A percentile compares a stretch with the other conserved stretches of the same genome.
These are phyloP conservation scores for Thera obeliscata DNA, from an alignment of 2,888 invertebrate genomes.

Conservation along the genomic window DNA sequence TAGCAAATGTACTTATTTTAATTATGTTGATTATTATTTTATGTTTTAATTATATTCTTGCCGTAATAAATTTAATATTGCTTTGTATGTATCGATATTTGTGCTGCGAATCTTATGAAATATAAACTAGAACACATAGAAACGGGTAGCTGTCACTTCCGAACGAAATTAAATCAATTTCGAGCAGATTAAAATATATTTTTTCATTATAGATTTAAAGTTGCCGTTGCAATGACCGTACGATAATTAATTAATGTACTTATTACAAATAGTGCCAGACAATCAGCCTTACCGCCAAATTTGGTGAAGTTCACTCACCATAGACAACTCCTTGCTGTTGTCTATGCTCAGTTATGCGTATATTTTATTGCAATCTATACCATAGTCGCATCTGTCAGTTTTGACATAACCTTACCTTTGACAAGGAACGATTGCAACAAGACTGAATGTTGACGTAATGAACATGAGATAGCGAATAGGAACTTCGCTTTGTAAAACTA, in stretches of 20 bases:
- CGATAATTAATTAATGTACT: constrained; percentile 10
- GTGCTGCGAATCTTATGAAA: constrained; percentile 44
- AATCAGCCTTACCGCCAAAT: too few relatives aligned
- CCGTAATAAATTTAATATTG: constrained; percentile 45
- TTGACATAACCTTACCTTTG: too few relatives aligned
- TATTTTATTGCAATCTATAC: too few relatives aligned
- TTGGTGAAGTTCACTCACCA: too few relatives aligned
- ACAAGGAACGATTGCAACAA: too few relatives aligned
- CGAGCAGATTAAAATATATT: constrained; percentile 38
- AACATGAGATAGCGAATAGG: too few relatives aligned
- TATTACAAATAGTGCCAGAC: constrained; percentile 14
- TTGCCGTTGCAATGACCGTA: constrained; percentile 25
- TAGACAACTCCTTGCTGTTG: too few relatives aligned
- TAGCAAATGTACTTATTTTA: constrained; percentile 62
- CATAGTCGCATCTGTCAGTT: too few relatives aligned
- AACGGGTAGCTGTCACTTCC: constrained; percentile 61
- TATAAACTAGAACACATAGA: constrained; percentile 34
- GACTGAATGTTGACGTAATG: too few relatives aligned
- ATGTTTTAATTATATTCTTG: constrained; percentile 53
- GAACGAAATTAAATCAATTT: constrained; percentile 47
- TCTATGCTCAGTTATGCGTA: too few relatives aligned
- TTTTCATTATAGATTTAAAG: constrained; percentile 41
- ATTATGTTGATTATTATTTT: constrained; percentile 58
- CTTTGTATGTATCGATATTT: constrained; percentile 54
- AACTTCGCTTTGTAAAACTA: too few relatives aligned